Base-by-base conservation (phyloP, 2,888 invertebrate species). In the Oscheius onirici region DNA sequence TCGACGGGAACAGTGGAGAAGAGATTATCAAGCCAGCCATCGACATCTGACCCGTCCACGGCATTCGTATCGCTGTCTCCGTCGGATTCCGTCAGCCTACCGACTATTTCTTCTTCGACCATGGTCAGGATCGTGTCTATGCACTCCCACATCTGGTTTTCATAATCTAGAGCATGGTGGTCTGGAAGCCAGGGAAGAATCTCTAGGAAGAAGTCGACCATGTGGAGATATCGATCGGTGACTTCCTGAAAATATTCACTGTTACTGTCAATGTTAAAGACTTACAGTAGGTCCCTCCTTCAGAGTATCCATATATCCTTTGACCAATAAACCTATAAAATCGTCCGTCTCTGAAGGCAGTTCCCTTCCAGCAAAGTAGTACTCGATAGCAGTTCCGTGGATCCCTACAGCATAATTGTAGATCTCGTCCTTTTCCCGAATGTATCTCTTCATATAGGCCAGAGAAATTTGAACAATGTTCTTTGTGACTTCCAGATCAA, bases 1-100 rank as follows among this genome's bases (percentile, higher is more conserved):
- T 66, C 66, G 15, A 40, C 20, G 5, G 66, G 66, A 40, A 66
- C 54, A 6, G 24, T 52, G 6, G 40, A 24, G 52, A 51, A 49
- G 6, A 66, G n/a, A 28, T 20, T 52, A 2, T 66, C 66, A 6
- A 66, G 20, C 66, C 66, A 66, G 34, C 52, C 34, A n/a, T n/a
- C 34, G 8, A 34, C 34, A 20, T 66, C 52, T 2, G 51, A 34
- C 17, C n/a, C 22, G 34, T 66, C 54, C 15, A 34, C 22, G 11
- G 40, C n/a, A 0, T 22, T 41, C 17, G 40, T 20, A 17, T 58
- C 58, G n/a, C 26, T n/a, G 11, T 58, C 41, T 58, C 13, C 22
- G 2, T 41, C 40, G 6, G 43, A 41, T 17, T 58, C 58, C 2
- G 41, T n/a, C 34, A 34, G 34, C 17, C 22, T 6, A 40, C 58